phyloP scores from a whole-genome alignment of 2,113 vertebrate species.

The Axis porcinus region DNA sequence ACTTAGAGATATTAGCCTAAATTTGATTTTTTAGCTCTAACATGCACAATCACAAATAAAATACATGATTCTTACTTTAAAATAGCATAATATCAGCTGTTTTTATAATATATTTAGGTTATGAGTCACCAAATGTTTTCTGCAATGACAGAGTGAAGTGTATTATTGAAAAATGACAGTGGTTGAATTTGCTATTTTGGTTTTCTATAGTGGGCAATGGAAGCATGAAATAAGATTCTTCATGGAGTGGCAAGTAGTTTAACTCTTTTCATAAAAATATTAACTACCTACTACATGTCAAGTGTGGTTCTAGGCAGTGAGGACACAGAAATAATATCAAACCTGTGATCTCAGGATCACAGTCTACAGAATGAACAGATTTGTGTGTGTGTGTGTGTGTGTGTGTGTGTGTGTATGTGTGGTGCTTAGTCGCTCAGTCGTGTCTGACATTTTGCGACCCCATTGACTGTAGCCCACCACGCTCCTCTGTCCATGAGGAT shows the following conservation, averaged over 20 bases:
- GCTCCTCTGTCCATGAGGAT: not conserved
- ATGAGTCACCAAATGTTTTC: conserved; percentile 35
- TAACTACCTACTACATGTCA: not conserved
- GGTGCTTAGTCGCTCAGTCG: not conserved
- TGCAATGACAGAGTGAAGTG: not conserved
- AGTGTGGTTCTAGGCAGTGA: not conserved
- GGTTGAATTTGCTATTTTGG: conserved; percentile 26
- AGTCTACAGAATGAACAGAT: not conserved
- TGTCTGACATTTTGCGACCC: not conserved
- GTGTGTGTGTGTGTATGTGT: not conserved
- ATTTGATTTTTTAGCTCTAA: conserved; percentile 21
- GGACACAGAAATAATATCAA: not conserved
- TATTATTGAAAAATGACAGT: conserved; percentile 46
- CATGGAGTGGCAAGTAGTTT: not conserved
- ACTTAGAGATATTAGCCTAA: conserved; percentile 18
- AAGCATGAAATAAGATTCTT: conserved; percentile 1
- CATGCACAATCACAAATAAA: conserved; percentile 39
- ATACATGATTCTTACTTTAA: conserved; percentile 34
- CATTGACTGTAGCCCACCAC: not conserved
- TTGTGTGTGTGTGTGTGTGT: not conserved
- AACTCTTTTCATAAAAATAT: conserved; percentile 4
- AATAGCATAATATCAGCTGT: conserved; percentile 20
- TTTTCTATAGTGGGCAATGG: not conserved
- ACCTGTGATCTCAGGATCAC: not conserved
- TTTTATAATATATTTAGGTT: conserved; percentile 36